Evolutionary conservation across 1,140 invertebrate species (phyloP).

Genomic region (Bombus sylvicola): DNA sequence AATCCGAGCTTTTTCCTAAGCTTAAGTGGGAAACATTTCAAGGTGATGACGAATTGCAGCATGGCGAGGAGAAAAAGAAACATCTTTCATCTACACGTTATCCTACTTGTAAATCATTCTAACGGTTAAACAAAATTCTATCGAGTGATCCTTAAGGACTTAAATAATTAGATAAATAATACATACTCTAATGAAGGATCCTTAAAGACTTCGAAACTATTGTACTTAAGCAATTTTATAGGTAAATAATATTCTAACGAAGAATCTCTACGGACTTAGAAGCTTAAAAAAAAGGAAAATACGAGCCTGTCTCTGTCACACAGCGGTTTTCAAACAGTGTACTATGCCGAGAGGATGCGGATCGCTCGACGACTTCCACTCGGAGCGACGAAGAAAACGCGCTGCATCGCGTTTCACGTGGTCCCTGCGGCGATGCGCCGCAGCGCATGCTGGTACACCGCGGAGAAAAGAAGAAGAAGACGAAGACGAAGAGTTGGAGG

Average conservation of each 20-base stretch:
- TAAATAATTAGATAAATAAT: not conserved
- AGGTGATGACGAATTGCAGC: no score
- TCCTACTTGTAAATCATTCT: not conserved
- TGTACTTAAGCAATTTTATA: not conserved
- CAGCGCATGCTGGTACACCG: constrained; percentile 32
- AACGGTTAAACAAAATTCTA: not conserved
- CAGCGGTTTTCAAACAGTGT: not conserved
- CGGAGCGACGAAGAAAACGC: constrained; percentile 50
- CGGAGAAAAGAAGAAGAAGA: constrained; percentile 4
- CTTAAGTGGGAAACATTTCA: no score
- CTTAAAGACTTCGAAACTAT: not conserved
- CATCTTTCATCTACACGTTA: not conserved
- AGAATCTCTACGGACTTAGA: not conserved
- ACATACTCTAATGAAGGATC: not conserved
- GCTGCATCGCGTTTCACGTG: constrained; percentile 55
- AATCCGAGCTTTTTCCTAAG: no score
- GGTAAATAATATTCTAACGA: not conserved
- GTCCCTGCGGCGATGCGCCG: constrained; percentile 69
- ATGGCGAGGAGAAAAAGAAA: not conserved
- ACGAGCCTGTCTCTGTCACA: not conserved
- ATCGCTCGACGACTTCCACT: constrained; percentile 48
- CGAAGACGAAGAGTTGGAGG: constrained; percentile 18
- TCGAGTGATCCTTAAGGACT: not conserved
- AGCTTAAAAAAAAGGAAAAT: not conserved
- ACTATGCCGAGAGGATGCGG: constrained; percentile 19